Base-by-base conservation (phyloP, 2,113 vertebrate species). In the Condylura cristata region DNA sequence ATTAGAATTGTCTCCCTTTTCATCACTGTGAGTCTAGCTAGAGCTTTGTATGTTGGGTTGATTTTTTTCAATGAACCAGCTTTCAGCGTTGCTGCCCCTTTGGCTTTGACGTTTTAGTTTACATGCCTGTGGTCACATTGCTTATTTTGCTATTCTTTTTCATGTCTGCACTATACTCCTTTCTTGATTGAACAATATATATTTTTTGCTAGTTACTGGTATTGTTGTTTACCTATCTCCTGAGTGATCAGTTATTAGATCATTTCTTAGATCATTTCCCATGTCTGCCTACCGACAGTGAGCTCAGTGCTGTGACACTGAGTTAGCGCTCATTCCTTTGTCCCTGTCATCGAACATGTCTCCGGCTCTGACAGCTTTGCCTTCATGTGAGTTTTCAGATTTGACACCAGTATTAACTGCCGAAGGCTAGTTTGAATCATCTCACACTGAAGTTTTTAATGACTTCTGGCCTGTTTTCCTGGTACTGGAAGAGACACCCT, bases 91-190 rank as follows among this genome's bases (percentile, higher is more conserved):
- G 46, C 46, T 48, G 11, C 9, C 46, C 46, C 10, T 48, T 48
- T 48, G 11, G 46, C 24, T 74, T 32, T 46, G 14, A 56, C 65
- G 84, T 90, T 86, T 1, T 39, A 48, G 86, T 81, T 65, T 72
- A 76, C 37, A 16, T 28, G 14, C 68, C 92, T 93, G 78, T 84
- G 26, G 46, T 86, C 56, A 86, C 9, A 89, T 86, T 39, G 91
- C 53, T 87, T 56, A 17, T 90, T 94, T 83, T 87, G 11, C 11
- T 90, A 84, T 95, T 87, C 30, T 80, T 89, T 86, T 71, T 17
- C 20, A 6, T 82, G 26, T 79, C 44, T 92, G 4, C 20, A 34
- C 60, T 66, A 13, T 0, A 41, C 8, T 46, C 24, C 82, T 87
- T 76, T 78, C 17, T 78, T 91, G 3, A 76, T 60, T 41, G 20